Percentiles rank a stretch among this genome's conserved stretches.
These are phyloP conservation scores for Lasioglossum zephyrum DNA, from an alignment of 2,888 invertebrate genomes.

Conservation along the genomic window DNA sequence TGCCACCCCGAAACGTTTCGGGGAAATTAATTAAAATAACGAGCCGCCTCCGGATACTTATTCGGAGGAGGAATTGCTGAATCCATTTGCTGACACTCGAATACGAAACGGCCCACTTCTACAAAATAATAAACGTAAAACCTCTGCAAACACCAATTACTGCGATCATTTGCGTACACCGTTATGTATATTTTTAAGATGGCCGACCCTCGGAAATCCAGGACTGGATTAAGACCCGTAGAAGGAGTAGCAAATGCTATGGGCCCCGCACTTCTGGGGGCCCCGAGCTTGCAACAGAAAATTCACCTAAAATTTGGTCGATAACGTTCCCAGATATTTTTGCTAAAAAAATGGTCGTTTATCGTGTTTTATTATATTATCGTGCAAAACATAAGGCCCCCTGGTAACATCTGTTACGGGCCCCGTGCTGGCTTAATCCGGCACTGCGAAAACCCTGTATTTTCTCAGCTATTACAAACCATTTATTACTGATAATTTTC, in stretches of 20 bases:
- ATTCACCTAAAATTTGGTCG: too few relatives aligned
- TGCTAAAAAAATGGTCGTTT: too few relatives aligned
- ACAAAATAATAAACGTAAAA: neutral
- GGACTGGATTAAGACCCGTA: too few relatives aligned
- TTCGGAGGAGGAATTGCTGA: neutral
- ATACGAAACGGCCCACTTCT: neutral
- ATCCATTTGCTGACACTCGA: neutral
- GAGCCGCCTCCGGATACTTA: neutral
- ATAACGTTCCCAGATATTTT: too few relatives aligned
- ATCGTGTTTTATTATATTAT: too few relatives aligned
- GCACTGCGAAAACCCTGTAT: neutral
- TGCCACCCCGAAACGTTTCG: neutral
- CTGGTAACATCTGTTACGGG: too few relatives aligned
- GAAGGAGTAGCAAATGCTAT: too few relatives aligned
- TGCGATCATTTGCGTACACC: neutral
- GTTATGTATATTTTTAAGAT: neutral
- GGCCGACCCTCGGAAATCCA: neutral
- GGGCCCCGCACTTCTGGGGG: too few relatives aligned
- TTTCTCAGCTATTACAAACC: neutral
- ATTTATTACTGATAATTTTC: neutral
- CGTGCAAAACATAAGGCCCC: too few relatives aligned
- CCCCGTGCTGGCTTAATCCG: too few relatives aligned
- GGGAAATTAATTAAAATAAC: constrained; percentile 7
- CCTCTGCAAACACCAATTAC: neutral
- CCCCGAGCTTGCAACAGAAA: too few relatives aligned